Evolutionary conservation across 2,888 invertebrate species (phyloP).

Genomic region (Zele albiditarsus): DNA sequence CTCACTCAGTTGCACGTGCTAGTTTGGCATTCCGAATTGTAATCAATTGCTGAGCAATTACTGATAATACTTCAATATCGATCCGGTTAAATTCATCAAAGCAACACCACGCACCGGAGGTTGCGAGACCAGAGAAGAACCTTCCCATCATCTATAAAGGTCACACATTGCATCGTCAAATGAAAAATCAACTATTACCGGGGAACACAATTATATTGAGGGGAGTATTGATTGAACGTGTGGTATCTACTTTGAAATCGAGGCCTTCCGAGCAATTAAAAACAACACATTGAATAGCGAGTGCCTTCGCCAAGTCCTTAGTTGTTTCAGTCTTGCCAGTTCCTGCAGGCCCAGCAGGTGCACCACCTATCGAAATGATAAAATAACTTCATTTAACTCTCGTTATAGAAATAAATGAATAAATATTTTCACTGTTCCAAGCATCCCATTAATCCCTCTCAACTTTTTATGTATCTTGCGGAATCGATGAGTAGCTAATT

Average conservation of each 20-base stretch:
- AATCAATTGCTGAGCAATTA: constrained; percentile 91
- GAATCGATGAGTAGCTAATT: no score
- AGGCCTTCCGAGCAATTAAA: constrained; percentile 92
- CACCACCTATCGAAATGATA: constrained; percentile 77
- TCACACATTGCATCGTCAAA: background rate
- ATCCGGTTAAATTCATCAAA: constrained; percentile 95
- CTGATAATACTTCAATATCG: constrained; percentile 91
- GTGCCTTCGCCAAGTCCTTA: constrained; percentile 89
- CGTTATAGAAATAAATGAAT: background rate
- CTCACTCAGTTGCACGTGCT: constrained; percentile 76
- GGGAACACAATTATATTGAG: background rate
- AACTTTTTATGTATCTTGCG: no score
- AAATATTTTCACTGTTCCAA: background rate
- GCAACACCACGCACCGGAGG: constrained; percentile 94
- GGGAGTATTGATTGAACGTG: background rate
- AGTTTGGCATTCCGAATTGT: constrained; percentile 91
- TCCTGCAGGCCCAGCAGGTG: constrained; percentile 91
- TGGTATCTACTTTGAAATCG: constrained; percentile 73
- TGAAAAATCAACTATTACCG: background rate
- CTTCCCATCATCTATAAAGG: constrained; percentile 86
- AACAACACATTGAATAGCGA: constrained; percentile 92
- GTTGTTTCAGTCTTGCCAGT: constrained; percentile 95
- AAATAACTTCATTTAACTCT: background rate
- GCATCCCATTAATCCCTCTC: no score
- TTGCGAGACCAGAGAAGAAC: constrained; percentile 91